Evolutionary conservation across 2,888 invertebrate genomes (phyloP).

Genomic region (Erebia ligea): DNA sequence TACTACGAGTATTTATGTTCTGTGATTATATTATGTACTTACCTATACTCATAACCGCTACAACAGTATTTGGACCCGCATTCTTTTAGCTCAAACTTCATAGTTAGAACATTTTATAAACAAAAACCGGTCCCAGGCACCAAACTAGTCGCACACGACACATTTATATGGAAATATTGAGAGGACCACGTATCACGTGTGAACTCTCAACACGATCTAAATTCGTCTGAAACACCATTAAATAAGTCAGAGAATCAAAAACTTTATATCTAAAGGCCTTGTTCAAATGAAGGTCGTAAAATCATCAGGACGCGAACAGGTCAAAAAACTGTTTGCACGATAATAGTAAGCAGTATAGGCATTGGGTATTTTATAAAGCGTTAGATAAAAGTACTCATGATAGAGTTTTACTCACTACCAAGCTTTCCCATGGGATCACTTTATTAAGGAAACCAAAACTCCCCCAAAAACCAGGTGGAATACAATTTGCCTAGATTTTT

Average conservation of each 20-base stretch:
- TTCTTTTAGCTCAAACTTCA: slow-evolving; percentile 29
- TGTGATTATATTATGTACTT: background rate
- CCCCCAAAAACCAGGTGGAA: too few species aligned
- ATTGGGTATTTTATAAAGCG: too few species aligned
- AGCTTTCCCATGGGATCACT: too few species aligned
- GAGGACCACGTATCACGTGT: slow-evolving; percentile 3
- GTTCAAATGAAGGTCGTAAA: slow-evolving; percentile 17
- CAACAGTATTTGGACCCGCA: slow-evolving; percentile 24
- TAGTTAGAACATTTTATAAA: slow-evolving; percentile 51
- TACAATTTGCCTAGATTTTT: too few species aligned
- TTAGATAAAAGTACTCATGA: too few species aligned
- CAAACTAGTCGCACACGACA: slow-evolving; percentile 49
- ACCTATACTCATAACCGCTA: slow-evolving; percentile 1
- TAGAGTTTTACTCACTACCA: too few species aligned
- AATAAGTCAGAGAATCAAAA: slow-evolving; percentile 11
- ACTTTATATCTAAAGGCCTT: background rate
- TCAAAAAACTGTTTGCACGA: slow-evolving; percentile 12
- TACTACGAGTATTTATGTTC: too few species aligned
- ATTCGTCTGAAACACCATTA: slow-evolving; percentile 4
- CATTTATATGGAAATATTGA: slow-evolving; percentile 63
- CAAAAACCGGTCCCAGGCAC: slow-evolving; percentile 56
- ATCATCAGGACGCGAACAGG: slow-evolving; percentile 6
- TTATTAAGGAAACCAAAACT: too few species aligned
- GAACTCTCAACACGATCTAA: background rate
- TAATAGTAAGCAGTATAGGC: background rate